Evolutionary conservation across 2,113 vertebrate species (phyloP).

Genomic region (Globicephala melas): DNA sequence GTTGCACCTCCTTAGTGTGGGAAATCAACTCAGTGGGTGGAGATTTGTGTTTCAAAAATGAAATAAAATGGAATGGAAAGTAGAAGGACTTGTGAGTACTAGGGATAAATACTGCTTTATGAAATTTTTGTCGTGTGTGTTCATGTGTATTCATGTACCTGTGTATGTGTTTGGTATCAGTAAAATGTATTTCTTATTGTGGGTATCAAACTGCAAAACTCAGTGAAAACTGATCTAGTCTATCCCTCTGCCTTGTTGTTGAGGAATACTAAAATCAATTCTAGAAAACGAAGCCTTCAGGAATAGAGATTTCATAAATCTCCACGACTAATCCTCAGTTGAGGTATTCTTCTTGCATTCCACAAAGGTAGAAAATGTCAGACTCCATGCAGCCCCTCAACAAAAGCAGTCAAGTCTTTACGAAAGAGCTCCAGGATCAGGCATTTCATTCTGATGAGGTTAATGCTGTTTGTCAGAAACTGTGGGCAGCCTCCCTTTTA

Average conservation of each 20-base stretch:
- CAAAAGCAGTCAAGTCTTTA: background rate
- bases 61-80: background rate
- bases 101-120: background rate
- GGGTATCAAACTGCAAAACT: background rate
- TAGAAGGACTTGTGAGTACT: background rate
- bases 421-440: background rate
- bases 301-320: background rate
- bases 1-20: background rate
- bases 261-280: background rate
- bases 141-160: background rate
- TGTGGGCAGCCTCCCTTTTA: background rate
- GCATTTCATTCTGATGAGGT: background rate
- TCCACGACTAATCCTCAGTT: background rate
- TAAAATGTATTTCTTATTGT: background rate
- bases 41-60: background rate
- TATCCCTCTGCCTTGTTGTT: background rate
- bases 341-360: background rate
- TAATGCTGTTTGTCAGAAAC: slow-evolving; percentile 52
- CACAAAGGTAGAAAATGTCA: background rate
- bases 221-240: background rate
- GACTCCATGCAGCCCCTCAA: background rate
- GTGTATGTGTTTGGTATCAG: background rate
- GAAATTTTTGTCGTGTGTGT: background rate
- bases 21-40: background rate
- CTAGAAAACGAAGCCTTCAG: background rate